Evolutionary conservation across 2,113 vertebrate genomes (phyloP), one percentile per base, ranked within the genome.

Genomic region (Cervus canadensis): DNA sequence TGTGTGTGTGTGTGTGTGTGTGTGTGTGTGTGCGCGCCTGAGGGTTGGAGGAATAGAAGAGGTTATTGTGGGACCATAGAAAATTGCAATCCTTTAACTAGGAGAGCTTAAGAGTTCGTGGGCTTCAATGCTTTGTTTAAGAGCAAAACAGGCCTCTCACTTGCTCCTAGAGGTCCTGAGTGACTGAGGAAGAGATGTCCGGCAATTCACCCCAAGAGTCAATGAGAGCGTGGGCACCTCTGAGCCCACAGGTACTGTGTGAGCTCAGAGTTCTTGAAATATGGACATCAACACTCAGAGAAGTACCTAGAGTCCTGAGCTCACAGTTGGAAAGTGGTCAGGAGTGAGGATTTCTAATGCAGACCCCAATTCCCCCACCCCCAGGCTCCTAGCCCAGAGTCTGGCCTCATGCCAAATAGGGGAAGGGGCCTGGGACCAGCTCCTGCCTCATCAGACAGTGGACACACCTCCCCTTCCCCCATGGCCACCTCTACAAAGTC

Each of bases 371-470:
- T n/a, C 33, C 33, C 50, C 33, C 30, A 4, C 5, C 25, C 8
- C 9, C 23, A 5, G n/a, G 82, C 13, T 87, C 17, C 23, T 74
- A 48, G n/a, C 8, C 33, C 64, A 87, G 94, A 64, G 56, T 50
- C 67, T 33, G 17, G 11, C 10, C 40, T 33, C 86, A 1, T 7
- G 19, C 26, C 89, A 45, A 74, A 78, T 12, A 50, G 40, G 26
- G 11, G 0, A n/a, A 1, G 26, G 10, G 16, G 0, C 40, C 12
- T 1, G 33, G 40, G 25, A 67, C 43, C 30, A 64, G 26, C 21
- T 71, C 50, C 62, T 15, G 5, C 7, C 40, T 40, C 9, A 1
- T 16, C 9, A 1, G 17, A 25, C 1, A 17, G 26, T 5, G 4
- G 5, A 57, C 48, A 19, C 40, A 16, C 26, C 26, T 52, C 28